These are phyloP conservation scores for Coluber constrictor DNA, from an alignment of 2,797 vertebrate genomes.

Conservation along the genomic window DNA sequence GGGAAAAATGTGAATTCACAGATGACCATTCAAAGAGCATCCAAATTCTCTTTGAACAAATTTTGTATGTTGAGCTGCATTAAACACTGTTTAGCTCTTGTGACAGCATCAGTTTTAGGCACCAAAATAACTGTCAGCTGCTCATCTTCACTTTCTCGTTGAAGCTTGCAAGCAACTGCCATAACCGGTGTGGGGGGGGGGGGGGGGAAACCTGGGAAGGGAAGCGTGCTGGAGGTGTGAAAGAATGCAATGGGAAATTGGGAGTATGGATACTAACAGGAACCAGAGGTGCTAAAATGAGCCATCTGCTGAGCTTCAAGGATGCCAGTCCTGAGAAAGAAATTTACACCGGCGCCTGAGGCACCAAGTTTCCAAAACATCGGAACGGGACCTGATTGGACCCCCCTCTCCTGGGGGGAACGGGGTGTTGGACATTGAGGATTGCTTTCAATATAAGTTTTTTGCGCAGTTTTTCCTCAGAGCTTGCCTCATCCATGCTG, in stretches of 20 bases:
- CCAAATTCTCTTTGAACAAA: neutral
- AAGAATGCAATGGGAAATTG: neutral
- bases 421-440: neutral
- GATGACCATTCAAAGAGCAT: neutral
- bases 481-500: neutral
- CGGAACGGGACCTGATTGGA: neutral
- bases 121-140: neutral
- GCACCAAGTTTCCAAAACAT: neutral
- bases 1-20: neutral
- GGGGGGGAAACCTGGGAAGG: too few species aligned
- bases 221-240: neutral
- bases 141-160: too few species aligned
- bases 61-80: neutral
- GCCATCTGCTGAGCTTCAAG: neutral
- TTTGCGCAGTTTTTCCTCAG: neutral
- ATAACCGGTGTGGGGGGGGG: too few species aligned
- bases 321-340: neutral
- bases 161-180: too few species aligned
- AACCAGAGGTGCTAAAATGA: neutral
- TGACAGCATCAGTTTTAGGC: neutral
- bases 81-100: neutral
- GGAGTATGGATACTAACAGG: neutral
- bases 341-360: neutral
- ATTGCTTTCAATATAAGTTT: too few species aligned
- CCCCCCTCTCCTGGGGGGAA: too few species aligned